Conservation (phyloP, 1,140 invertebrate species). For the Drosophila tsacasi region DNA sequence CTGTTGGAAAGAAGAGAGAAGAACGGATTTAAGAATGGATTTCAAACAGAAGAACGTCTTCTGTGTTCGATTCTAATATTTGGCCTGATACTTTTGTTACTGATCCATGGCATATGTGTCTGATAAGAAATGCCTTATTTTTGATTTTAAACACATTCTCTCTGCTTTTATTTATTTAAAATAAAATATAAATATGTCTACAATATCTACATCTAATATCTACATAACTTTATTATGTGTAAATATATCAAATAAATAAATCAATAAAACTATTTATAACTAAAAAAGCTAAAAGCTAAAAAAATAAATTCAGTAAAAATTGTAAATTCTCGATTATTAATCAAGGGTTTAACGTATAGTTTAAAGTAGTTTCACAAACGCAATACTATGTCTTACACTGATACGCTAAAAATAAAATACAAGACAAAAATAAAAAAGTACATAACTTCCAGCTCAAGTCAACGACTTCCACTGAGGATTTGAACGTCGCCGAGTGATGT, state of each 20-base stretch:
- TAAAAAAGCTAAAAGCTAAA: not conserved
- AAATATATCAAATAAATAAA: too few species aligned
- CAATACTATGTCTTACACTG: not conserved
- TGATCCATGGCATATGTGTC: not conserved
- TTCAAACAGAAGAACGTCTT: conserved; percentile 4
- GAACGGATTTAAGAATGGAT: conserved; percentile 1
- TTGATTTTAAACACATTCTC: not conserved
- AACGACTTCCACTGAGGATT: not conserved
- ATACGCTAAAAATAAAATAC: not conserved
- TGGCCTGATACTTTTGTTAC: conserved; percentile 4
- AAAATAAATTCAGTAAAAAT: not conserved
- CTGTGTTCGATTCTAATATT: conserved; percentile 4
- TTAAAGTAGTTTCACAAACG: not conserved
- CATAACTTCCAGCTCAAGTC: not conserved
- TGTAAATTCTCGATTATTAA: not conserved
- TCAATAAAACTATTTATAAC: not conserved
- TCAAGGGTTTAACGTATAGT: not conserved
- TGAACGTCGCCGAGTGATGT: conserved; percentile 3
- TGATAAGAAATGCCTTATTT: not conserved
- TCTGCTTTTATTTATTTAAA: not conserved
- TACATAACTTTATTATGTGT: too few species aligned
- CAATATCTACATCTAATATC: too few species aligned
- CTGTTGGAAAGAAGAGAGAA: not conserved
- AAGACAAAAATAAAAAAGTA: not conserved
- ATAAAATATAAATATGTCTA: not conserved